These are phyloP conservation scores for Ianthella basta DNA, from an alignment of 37 sponge, comb jelly and placozoan species.

Conservation along the genomic window DNA sequence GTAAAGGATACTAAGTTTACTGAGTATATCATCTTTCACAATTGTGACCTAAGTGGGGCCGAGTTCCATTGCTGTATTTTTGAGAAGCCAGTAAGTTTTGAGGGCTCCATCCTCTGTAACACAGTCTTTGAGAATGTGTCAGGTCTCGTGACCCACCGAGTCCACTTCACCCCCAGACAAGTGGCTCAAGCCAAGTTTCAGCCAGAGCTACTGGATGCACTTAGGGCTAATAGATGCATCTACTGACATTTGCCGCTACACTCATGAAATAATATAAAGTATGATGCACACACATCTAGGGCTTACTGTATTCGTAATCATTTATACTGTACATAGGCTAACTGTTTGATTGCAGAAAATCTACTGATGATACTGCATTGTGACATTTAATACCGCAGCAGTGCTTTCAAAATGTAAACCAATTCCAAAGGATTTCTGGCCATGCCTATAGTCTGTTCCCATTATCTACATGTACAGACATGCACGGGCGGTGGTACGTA, in stretches of 20 bases:
- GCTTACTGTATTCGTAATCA: too few species aligned
- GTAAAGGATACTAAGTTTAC: not conserved
- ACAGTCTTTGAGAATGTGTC: not conserved
- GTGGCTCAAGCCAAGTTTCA: slow-evolving; percentile 2
- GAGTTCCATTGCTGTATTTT: not conserved
- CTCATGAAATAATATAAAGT: too few species aligned
- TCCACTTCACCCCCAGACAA: slow-evolving; percentile 27
- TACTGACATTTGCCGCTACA: not conserved
- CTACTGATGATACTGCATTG: too few species aligned
- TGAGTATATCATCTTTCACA: not conserved
- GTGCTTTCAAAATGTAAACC: too few species aligned
- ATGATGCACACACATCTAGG: too few species aligned
- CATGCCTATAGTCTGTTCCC: too few species aligned
- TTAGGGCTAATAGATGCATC: not conserved
- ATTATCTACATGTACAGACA: too few species aligned
- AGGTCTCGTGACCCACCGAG: slow-evolving; percentile 8
- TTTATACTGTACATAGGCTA: too few species aligned
- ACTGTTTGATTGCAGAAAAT: too few species aligned
- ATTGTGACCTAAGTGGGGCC: slow-evolving; percentile 10
- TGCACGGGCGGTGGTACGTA: too few species aligned
- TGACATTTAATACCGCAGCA: too few species aligned
- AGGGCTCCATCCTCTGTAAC: not conserved
- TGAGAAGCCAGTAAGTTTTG: not conserved
- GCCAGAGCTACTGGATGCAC: slow-evolving; percentile 3
- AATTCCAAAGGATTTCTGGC: too few species aligned